These are phyloP conservation scores for Planiliza haematocheilus DNA, from an alignment of 2,113 vertebrate genomes.

Conservation along the genomic window DNA sequence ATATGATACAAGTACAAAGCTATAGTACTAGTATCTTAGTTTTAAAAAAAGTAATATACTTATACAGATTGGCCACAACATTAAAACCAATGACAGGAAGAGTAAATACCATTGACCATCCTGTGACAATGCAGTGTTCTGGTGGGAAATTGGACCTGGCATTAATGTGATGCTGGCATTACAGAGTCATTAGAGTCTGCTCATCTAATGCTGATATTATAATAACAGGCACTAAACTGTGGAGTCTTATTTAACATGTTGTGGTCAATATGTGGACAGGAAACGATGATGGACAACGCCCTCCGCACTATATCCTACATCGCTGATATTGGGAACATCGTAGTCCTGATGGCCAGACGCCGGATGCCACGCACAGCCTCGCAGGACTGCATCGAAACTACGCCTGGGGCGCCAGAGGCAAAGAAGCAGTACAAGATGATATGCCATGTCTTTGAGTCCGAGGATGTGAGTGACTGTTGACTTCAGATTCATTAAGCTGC, in stretches of 20 bases:
- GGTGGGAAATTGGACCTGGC: too few relatives aligned
- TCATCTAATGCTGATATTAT: background rate
- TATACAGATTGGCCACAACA: too few relatives aligned
- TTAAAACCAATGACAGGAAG: too few relatives aligned
- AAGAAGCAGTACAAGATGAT: conserved; percentile 99
- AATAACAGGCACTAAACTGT: background rate
- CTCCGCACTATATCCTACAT: conserved; percentile 99
- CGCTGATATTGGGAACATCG: conserved; percentile 96
- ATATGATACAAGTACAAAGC: too few relatives aligned
- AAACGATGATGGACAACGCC: conserved; percentile 99
- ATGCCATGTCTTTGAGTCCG: conserved; percentile 98
- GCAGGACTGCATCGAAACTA: conserved; percentile 97
- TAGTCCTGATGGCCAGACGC: conserved; percentile 96
- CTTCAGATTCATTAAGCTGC: conserved; percentile 5
- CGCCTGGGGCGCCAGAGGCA: conserved; percentile 91
- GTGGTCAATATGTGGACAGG: conserved; percentile 78
- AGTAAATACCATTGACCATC: too few relatives aligned
- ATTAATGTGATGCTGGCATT: background rate
- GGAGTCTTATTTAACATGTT: background rate
- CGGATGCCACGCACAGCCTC: conserved; percentile 95
- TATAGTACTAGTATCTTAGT: too few relatives aligned
- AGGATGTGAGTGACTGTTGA: conserved; percentile 90
- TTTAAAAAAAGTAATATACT: too few relatives aligned
- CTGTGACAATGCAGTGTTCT: too few relatives aligned
- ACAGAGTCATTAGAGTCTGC: background rate